Conservation (phyloP, 2,888 invertebrate species). For the Myopa tessellatipennis region DNA sequence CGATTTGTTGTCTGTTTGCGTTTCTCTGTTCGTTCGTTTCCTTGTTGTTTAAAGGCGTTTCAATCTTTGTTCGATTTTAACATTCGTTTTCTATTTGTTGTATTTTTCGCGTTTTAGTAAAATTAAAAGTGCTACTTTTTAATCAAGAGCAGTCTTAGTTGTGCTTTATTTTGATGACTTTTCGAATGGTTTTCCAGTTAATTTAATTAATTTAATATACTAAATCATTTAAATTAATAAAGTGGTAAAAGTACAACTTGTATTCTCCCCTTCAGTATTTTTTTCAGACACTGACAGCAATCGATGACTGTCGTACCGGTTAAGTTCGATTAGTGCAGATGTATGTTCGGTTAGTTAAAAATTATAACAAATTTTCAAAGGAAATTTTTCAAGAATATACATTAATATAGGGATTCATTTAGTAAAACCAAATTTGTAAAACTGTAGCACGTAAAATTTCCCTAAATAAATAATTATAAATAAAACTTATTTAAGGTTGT, state of each 20-base stretch:
- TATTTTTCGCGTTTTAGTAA: conserved; percentile 44
- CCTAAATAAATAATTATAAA: too few species aligned
- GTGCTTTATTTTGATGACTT: too few species aligned
- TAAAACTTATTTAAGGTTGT: too few species aligned
- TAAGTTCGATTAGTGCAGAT: conserved; percentile 19
- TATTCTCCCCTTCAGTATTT: conserved; percentile 35
- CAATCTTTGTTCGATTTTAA: conserved; percentile 48
- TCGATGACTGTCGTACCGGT: conserved; percentile 40
- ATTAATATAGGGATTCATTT: not conserved
- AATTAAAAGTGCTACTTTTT: conserved; percentile 29
- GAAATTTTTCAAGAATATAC: too few species aligned
- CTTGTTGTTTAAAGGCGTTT: conserved; percentile 53
- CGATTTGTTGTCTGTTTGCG: conserved; percentile 46
- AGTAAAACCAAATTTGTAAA: too few species aligned
- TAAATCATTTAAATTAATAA: conserved; percentile 21
- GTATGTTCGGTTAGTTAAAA: conserved; percentile 5
- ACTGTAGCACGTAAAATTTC: too few species aligned
- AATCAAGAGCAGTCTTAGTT: not conserved
- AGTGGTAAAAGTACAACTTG: conserved; percentile 33
- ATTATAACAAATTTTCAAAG: not conserved
- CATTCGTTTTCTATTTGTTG: conserved; percentile 44
- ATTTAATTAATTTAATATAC: not conserved
- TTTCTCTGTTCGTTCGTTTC: conserved; percentile 42
- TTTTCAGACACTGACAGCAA: conserved; percentile 44
- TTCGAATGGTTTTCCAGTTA: not conserved